Evolutionary conservation across 2,113 vertebrate species (phyloP).

Genomic region (Siniperca knerii): DNA sequence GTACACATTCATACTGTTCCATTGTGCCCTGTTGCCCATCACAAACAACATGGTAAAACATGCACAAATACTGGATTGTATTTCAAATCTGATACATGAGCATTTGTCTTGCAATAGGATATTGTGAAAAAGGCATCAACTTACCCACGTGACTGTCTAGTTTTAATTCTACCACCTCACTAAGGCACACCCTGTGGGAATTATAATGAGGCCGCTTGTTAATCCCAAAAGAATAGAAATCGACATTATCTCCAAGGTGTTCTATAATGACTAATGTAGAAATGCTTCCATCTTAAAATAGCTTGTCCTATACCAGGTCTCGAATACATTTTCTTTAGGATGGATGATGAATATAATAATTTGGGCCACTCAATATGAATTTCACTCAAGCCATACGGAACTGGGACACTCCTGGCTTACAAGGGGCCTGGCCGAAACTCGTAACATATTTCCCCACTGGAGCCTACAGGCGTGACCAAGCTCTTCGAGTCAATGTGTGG

Average conservation of each 20-base stretch:
- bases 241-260: constrained; percentile 71
- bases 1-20: constrained; percentile 15
- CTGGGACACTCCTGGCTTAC: constrained; percentile 71
- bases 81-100: constrained; percentile 23
- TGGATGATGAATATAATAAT: constrained; percentile 73
- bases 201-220: constrained; percentile 71
- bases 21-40: constrained; percentile 6
- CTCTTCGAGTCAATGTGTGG: constrained; percentile 68
- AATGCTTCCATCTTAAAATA: constrained; percentile 74
- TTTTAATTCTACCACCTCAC: constrained; percentile 61
- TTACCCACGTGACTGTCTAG: constrained; percentile 35
- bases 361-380: constrained; percentile 69
- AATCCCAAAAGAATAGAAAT: constrained; percentile 70
- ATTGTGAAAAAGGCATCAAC: constrained; percentile 23
- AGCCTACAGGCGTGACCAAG: constrained; percentile 63
- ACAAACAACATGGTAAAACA: not conserved
- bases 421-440: constrained; percentile 53
- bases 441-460: constrained; percentile 62
- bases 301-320: constrained; percentile 55
- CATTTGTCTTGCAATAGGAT: constrained; percentile 12
- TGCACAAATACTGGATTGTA: not conserved
- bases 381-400: constrained; percentile 64
- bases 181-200: constrained; percentile 54
- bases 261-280: constrained; percentile 71
- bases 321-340: constrained; percentile 57